Percentiles rank a stretch among this genome's conserved stretches.
Conservation (phyloP, 2,888 invertebrate genomes). For the Ceriagrion tenellum region DNA sequence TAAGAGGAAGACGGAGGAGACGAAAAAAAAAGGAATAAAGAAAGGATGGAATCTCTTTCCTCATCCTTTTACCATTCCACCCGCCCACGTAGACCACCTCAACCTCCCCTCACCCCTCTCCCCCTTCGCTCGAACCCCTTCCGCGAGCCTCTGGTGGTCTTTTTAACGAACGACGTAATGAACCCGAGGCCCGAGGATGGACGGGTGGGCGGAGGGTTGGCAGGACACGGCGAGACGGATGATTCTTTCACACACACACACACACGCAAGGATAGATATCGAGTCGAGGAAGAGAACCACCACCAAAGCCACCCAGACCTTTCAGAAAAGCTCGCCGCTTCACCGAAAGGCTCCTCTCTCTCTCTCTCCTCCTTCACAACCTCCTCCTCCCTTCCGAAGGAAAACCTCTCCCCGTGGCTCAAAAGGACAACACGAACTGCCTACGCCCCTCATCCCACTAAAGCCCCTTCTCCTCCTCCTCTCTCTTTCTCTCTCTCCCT, state of each 20-base stretch:
- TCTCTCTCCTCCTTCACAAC: too few species aligned
- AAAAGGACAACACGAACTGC: not conserved
- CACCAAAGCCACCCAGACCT: slow-evolving; percentile 22
- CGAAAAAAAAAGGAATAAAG: not conserved
- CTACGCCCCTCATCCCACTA: not conserved
- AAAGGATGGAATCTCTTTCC: not conserved
- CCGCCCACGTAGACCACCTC: not conserved
- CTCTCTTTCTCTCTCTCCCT: not conserved
- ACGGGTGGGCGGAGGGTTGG: not conserved
- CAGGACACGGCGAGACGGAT: slow-evolving; percentile 39
- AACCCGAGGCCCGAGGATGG: slow-evolving; percentile 22
- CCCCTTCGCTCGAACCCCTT: not conserved
- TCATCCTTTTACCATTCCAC: not conserved
- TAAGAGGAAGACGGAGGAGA: not conserved
- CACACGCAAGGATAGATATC: not conserved
- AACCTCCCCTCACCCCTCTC: not conserved
- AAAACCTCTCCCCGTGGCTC: not conserved
- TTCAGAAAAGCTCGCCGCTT: slow-evolving; percentile 60
- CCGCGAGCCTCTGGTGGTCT: not conserved
- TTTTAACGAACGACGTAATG: slow-evolving; percentile 15
- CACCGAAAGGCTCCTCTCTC: not conserved
- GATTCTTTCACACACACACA: slow-evolving; percentile 34
- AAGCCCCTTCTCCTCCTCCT: not conserved
- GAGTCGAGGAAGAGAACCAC: not conserved
- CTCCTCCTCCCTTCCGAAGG: not conserved